Conservation (phyloP, 2,888 invertebrate genomes). For the Seladonia tumulorum region DNA sequence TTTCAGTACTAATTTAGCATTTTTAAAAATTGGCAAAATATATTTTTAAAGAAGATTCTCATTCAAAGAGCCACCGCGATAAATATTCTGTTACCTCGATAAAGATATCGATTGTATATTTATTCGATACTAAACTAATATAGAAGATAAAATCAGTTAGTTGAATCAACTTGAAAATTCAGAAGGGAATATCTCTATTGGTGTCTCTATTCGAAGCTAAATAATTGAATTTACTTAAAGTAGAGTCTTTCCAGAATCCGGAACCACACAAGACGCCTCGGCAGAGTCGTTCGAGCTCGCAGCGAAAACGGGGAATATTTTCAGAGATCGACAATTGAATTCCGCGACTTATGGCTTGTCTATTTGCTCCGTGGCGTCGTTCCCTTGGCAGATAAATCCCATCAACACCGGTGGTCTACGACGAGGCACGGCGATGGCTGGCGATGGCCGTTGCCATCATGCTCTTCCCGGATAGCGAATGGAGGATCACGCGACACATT, state of each 20-base stretch:
- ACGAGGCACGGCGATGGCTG: neutral
- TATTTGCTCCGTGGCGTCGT: neutral
- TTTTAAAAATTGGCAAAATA: neutral
- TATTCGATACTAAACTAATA: too few species aligned
- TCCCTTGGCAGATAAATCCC: neutral
- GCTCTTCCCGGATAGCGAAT: neutral
- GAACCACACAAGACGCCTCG: neutral
- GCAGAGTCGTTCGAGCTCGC: neutral
- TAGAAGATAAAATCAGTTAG: neutral
- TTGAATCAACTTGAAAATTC: neutral
- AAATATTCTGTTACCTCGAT: neutral
- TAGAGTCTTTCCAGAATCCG: neutral
- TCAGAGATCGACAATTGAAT: conserved; percentile 3
- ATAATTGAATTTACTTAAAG: neutral
- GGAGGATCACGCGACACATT: conserved; percentile 31
- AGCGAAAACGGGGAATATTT: neutral
- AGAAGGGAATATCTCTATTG: neutral
- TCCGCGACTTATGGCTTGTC: neutral
- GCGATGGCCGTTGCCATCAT: neutral
- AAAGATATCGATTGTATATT: neutral
- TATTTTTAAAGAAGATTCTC: neutral
- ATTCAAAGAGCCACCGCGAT: neutral
- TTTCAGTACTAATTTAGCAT: neutral
- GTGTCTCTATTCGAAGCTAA: neutral
- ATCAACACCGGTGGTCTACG: conserved; percentile 20